phyloP scores from a whole-genome alignment of 2,888 invertebrate species.

The Bombylius major region DNA sequence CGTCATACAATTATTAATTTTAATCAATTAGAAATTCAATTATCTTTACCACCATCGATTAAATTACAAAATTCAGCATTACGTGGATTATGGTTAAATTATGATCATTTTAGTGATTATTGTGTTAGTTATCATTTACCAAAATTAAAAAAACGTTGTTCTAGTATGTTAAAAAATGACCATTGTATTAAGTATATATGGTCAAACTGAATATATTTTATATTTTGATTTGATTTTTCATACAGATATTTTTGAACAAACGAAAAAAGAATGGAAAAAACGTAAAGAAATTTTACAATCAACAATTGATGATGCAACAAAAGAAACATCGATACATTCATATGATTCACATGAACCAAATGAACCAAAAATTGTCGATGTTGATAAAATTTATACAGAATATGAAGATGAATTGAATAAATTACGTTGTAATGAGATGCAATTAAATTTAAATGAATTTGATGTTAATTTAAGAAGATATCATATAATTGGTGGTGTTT shows the following conservation, averaged over 20 bases:
- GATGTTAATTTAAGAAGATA: constrained; percentile 66
- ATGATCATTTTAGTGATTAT: constrained; percentile 43
- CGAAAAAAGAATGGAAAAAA: constrained; percentile 35
- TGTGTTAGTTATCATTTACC: constrained; percentile 29
- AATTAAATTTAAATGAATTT: constrained; percentile 35
- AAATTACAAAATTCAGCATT: constrained; percentile 36
- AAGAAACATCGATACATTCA: constrained; percentile 17
- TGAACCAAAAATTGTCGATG: constrained; percentile 21
- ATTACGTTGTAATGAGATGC: constrained; percentile 25
- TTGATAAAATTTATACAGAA: constrained; percentile 34
- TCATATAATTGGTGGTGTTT: constrained; percentile 62
- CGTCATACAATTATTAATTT: constrained; percentile 28
- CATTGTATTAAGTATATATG: too few relatives aligned
- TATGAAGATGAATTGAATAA: constrained; percentile 33
- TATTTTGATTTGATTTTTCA: not conserved
- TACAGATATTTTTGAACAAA: constrained; percentile 29
- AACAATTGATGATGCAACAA: constrained; percentile 30
- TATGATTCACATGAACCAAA: constrained; percentile 24
- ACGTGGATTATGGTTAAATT: constrained; percentile 40
- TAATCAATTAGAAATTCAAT: constrained; percentile 33
- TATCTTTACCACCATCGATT: constrained; percentile 37
- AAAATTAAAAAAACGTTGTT: constrained; percentile 20
- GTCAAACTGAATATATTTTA: too few relatives aligned
- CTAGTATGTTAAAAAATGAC: constrained; percentile 19
- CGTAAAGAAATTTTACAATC: constrained; percentile 34